Base-by-base conservation (phyloP, 2,888 invertebrate genomes). In the Candidula unifasciata region DNA sequence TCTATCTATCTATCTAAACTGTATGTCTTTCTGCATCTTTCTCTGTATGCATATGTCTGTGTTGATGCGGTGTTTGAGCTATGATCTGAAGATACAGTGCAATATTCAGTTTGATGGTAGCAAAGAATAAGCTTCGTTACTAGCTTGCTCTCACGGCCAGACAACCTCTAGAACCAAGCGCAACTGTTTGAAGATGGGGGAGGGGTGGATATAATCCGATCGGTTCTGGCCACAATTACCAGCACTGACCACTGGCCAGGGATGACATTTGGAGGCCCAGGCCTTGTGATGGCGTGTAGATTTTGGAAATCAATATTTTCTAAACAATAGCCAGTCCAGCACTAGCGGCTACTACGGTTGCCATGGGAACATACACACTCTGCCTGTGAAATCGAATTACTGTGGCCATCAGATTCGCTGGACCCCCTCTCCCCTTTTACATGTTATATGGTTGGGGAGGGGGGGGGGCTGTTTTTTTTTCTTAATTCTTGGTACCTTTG, bases 261-360 rank as follows among this genome's bases (percentile, higher is more conserved):
- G 0, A 54, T 27, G 30, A 10, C 30, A 52, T n/a, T 54, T 27
- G 10, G 27, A n/a, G n/a, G n/a, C n/a, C 27, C 6, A 27, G 73
- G n/a, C 27, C 73, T 3, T 5, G 52, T 73, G 73, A 52, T 44
- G n/a, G 74, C n/a, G 74, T 18, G 54, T 54, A 54, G 74, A 74
- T 74, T 74, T 74, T 74, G 74, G 74, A 74, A 74, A 74, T 74
- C 74, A 74, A 74, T 74, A 74, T 74, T 54, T 74, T 74, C 54
- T 54, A 74, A 74, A 74, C 74, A 74, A 74, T 74, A 74, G 74
- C 21, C 54, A 16, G 74, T 30, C 30, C 54, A 24, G 18, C 33
- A 74, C 5, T 54, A 74, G 54, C 74, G 54, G 54, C 54, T 54
- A 74, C 74, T 74, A 74, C n/a, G 27, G 74, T 74, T 54, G 52